Conservation (phyloP, 2,888 invertebrate genomes). For the Bibio marci region DNA sequence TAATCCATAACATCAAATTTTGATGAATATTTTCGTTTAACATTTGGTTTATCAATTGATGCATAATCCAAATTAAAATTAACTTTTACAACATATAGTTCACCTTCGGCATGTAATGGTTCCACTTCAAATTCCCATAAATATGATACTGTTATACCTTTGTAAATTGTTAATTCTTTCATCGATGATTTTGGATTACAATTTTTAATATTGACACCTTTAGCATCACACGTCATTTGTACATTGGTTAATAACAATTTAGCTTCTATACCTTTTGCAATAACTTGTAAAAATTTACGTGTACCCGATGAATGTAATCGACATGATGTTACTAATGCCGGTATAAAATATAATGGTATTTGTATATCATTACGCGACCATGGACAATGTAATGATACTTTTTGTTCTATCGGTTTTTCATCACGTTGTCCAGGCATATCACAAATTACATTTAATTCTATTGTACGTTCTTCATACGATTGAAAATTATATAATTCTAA, state of each 20-base stretch:
- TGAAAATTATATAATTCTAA: slow-evolving; percentile 38
- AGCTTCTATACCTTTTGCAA: slow-evolving; percentile 42
- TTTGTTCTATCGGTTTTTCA: slow-evolving; percentile 54
- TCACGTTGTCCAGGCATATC: slow-evolving; percentile 55
- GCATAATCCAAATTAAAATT: slow-evolving; percentile 46
- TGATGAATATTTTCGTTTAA: slow-evolving; percentile 38
- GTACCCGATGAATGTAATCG: slow-evolving; percentile 67
- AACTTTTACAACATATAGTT: slow-evolving; percentile 40
- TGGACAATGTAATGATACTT: slow-evolving; percentile 62
- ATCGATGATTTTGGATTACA: slow-evolving; percentile 45
- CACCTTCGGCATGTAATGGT: slow-evolving; percentile 38
- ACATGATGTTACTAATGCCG: slow-evolving; percentile 66
- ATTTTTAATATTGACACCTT: slow-evolving; percentile 41
- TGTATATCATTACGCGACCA: slow-evolving; percentile 59
- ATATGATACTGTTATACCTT: slow-evolving; percentile 59
- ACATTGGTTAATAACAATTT: slow-evolving; percentile 33
- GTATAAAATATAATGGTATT: slow-evolving; percentile 61
- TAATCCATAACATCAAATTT: slow-evolving; percentile 68
- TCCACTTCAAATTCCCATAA: slow-evolving; percentile 66
- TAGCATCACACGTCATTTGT: slow-evolving; percentile 38
- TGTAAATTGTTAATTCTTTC: slow-evolving; percentile 47
- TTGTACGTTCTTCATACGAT: slow-evolving; percentile 46
- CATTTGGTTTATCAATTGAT: slow-evolving; percentile 11
- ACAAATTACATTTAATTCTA: slow-evolving; percentile 50
- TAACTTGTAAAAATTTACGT: slow-evolving; percentile 73